Conservation (phyloP, 2,797 vertebrate genomes). For the Vespertilio murinus region DNA sequence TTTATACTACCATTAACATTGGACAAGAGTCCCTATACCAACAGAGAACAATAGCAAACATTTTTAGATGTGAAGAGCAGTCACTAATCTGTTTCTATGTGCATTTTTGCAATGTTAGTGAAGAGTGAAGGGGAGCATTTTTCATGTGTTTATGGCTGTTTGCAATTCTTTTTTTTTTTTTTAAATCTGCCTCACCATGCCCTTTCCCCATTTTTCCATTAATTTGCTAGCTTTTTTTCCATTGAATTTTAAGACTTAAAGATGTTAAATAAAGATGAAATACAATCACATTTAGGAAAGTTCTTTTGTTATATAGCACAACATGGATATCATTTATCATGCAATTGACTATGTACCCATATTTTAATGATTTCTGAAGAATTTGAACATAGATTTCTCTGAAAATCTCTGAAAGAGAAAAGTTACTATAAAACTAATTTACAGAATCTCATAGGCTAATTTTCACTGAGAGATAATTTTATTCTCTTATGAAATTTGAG, state of each 20-base stretch:
- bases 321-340: conserved; percentile 46
- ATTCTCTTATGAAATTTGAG: conserved; percentile 6
- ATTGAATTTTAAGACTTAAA: conserved; percentile 59
- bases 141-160: conserved; percentile 20
- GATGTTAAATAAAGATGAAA: conserved; percentile 59
- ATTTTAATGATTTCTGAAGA: conserved; percentile 58
- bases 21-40: neutral
- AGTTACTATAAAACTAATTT: conserved; percentile 44
- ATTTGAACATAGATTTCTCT: conserved; percentile 26
- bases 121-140: conserved; percentile 30
- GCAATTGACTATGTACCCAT: conserved; percentile 38
- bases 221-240: conserved; percentile 54
- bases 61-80: conserved; percentile 34
- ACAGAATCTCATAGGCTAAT: conserved; percentile 30
- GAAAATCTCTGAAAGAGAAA: conserved; percentile 29
- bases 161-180: conserved; percentile 42
- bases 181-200: conserved; percentile 41
- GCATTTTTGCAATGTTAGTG: conserved; percentile 52
- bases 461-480: conserved; percentile 18
- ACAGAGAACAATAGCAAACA: conserved; percentile 15
- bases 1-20: neutral
- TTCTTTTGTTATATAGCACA: conserved; percentile 51
- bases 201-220: conserved; percentile 61
- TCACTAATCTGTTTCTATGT: conserved; percentile 25
- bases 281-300: conserved; percentile 50